Conservation (phyloP, 2,888 invertebrate species). For the Agrenia bidenticulata region DNA sequence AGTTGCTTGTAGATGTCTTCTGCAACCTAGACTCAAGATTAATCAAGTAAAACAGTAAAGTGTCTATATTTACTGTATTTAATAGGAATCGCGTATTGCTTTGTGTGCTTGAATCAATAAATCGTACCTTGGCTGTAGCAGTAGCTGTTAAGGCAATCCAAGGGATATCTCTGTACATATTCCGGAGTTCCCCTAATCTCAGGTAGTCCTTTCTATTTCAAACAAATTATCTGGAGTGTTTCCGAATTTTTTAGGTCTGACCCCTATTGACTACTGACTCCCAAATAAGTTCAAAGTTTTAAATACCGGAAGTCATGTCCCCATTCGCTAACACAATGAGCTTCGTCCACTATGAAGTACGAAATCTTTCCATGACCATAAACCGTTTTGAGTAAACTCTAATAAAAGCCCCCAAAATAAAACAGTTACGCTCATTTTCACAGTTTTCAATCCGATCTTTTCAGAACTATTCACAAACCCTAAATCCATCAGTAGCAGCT, state of each 20-base stretch:
- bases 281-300: conserved; percentile 3
- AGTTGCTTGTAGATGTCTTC: conserved; percentile 79
- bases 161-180: conserved; percentile 67
- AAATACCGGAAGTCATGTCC: conserved; percentile 67
- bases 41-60: background rate
- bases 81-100: background rate
- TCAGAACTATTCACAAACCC: conserved; percentile 66
- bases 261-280: background rate
- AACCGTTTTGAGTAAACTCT: conserved; percentile 68
- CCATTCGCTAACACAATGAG: conserved; percentile 96
- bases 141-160: conserved; percentile 96
- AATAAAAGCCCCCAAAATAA: background rate
- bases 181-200: conserved; percentile 73
- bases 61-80: no score
- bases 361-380: conserved; percentile 75
- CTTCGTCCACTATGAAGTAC: conserved; percentile 94
- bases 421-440: no score
- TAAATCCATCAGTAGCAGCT: conserved; percentile 76
- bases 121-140: conserved; percentile 67
- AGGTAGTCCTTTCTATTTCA: conserved; percentile 68
- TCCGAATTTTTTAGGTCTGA: conserved; percentile 18
- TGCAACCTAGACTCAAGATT: conserved; percentile 74
- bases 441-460: no score
- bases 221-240: background rate
- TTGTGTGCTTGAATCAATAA: background rate